These are phyloP conservation scores for Astyanax mexicanus DNA, from an alignment of 2,797 vertebrate genomes.

Conservation along the genomic window DNA sequence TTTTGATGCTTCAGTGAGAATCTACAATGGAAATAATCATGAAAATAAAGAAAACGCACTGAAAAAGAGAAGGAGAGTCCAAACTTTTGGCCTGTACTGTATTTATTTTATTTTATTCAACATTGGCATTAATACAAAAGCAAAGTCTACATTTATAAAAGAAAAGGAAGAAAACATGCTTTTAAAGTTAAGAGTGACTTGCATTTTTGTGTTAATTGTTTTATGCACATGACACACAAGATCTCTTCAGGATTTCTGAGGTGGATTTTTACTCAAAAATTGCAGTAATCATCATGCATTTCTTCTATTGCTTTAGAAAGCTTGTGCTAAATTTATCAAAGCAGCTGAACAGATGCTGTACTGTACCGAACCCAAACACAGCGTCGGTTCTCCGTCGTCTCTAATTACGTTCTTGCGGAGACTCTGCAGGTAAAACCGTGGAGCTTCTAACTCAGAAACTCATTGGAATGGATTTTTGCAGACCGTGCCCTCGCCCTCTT, in stretches of 20 bases:
- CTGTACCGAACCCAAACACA: too few species aligned
- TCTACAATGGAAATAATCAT: too few species aligned
- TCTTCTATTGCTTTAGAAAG: conserved; percentile 22
- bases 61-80: too few species aligned
- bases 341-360: not conserved
- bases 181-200: not conserved
- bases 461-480: conserved; percentile 48
- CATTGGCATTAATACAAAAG: conserved; percentile 16
- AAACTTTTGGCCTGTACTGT: too few species aligned
- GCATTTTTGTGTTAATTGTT: not conserved
- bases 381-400: too few species aligned
- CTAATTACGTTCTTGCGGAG: conserved; percentile 14
- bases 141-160: not conserved
- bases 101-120: not conserved
- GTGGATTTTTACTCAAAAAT: too few species aligned
- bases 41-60: too few species aligned
- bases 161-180: too few species aligned
- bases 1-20: too few species aligned
- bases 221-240: not conserved
- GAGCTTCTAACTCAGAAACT: conserved; percentile 31
- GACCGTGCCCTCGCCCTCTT: conserved; percentile 26
- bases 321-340: not conserved
- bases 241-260: not conserved
- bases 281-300: too few species aligned
- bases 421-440: conserved; percentile 20